Evolutionary conservation across 2,113 vertebrate species (phyloP), one percentile per base, ranked within the genome.

Genomic region (Glaucomys volans): DNA sequence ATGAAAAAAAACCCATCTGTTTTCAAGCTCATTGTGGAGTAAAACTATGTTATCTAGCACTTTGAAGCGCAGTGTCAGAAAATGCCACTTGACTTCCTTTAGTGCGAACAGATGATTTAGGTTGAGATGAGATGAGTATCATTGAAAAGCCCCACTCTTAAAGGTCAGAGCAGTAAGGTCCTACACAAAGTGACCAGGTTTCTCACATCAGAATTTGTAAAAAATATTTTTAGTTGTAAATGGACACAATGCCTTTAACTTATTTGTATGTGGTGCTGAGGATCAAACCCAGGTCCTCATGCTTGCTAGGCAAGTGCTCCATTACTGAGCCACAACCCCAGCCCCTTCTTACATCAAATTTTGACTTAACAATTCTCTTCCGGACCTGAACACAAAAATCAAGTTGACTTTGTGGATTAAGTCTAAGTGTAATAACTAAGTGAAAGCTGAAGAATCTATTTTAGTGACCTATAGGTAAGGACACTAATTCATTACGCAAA

Each of bases 351-450:
- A 82, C 9, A 57, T 7, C 1, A 5, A 13, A 40, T 71, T 95
- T 37, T 92, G 30, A 47, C 20, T 74, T 59, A 81, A 28, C 28
- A 40, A 69, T 66, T 54, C 14, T 69, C 13, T 62, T 86, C n/a
- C 40, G 42, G 52, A 54, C 12, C 30, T 26, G 13, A 66, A 22
- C 30, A 59, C 24, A 54, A 81, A 96, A 76, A 76, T 71, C 37
- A 80, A 50, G 30, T 83, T 95, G 42, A 80, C 11, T 80, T 85
- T 76, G 26, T 74, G 22, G 12, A 72, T 93, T 76, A 94, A 77
- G 59, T 8, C 4, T 52, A 81, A 88, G 66, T 81, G 37, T 67
- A 81, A 86, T 59, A 94, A 82, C 24, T 71, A 80, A 93, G 20
- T 64, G 28, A 71, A 59, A 72, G 30, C 69, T 50, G n/a, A 62